Percentiles rank a stretch among this genome's conserved stretches.
phyloP scores from a whole-genome alignment of 2,888 invertebrate genomes.

The Nasonia oneida region DNA sequence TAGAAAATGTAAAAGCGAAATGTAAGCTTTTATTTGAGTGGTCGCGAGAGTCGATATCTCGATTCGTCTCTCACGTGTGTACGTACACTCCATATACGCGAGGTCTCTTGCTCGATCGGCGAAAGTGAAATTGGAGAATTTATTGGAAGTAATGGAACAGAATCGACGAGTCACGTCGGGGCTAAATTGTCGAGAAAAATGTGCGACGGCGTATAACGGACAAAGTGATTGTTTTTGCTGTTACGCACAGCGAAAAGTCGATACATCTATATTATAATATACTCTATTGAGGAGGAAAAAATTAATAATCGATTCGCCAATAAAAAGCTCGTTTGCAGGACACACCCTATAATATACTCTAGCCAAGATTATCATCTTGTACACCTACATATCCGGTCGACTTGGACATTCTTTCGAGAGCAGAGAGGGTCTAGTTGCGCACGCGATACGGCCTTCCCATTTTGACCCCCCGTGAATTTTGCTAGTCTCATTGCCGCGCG shows the following conservation, averaged over 20 bases:
- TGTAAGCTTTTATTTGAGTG: slow-evolving; percentile 22
- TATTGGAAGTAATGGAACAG: background rate
- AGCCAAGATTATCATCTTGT: background rate
- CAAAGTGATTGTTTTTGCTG: background rate
- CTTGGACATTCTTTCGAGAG: background rate
- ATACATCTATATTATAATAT: too few species aligned
- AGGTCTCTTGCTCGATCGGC: background rate
- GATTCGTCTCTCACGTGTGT: background rate
- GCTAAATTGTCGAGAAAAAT: background rate
- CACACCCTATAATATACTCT: background rate
- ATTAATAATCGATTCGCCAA: background rate
- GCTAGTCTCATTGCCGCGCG: slow-evolving; percentile 4
- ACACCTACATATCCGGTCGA: background rate
- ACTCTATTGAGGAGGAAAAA: background rate
- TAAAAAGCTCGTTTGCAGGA: background rate
- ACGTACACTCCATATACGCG: background rate
- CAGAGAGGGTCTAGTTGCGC: background rate
- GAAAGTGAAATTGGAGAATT: slow-evolving; percentile 17
- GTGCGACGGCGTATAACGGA: background rate
- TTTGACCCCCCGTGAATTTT: slow-evolving; percentile 24
- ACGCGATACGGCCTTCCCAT: background rate
- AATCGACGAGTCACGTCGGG: background rate
- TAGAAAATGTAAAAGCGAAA: background rate
- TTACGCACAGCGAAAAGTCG: too few species aligned
- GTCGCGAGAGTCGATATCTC: slow-evolving; percentile 2